Evolutionary conservation across 2,113 vertebrate genomes (phyloP).

Genomic region (Garra rufa): DNA sequence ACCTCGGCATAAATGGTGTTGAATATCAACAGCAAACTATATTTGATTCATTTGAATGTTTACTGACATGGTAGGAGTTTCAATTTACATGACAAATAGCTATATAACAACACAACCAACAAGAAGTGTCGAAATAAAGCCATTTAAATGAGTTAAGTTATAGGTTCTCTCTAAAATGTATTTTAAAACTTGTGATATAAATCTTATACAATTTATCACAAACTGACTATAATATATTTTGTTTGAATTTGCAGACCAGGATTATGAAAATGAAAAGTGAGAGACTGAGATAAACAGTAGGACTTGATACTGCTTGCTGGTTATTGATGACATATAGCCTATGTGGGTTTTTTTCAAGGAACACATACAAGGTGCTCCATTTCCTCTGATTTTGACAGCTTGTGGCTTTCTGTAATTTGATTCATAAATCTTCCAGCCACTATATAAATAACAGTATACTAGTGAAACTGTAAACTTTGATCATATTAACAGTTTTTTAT

Average conservation of each 20-base stretch:
- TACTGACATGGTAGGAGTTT: neutral
- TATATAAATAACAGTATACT: neutral
- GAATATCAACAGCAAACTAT: neutral
- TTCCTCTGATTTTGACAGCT: neutral
- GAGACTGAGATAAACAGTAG: neutral
- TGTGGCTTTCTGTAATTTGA: neutral
- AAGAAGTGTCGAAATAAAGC: neutral
- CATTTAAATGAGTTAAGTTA: neutral
- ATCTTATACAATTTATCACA: neutral
- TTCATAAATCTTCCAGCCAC: neutral
- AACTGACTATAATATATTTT: neutral
- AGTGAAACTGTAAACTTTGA: neutral
- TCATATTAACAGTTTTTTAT: neutral
- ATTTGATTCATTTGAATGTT: neutral
- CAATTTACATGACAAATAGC: slow-evolving; percentile 18
- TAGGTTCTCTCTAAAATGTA: neutral
- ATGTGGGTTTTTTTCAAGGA: neutral
- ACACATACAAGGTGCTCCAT: neutral
- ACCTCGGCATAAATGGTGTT: neutral
- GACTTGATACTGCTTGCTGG: neutral
- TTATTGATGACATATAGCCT: neutral
- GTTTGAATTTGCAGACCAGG: neutral
- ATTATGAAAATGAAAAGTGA: neutral
- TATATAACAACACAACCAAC: slow-evolving; percentile 1
- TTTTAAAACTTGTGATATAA: neutral